phyloP scores from a whole-genome alignment of 2,797 vertebrate genomes.

The Peromyscus attwateri region DNA sequence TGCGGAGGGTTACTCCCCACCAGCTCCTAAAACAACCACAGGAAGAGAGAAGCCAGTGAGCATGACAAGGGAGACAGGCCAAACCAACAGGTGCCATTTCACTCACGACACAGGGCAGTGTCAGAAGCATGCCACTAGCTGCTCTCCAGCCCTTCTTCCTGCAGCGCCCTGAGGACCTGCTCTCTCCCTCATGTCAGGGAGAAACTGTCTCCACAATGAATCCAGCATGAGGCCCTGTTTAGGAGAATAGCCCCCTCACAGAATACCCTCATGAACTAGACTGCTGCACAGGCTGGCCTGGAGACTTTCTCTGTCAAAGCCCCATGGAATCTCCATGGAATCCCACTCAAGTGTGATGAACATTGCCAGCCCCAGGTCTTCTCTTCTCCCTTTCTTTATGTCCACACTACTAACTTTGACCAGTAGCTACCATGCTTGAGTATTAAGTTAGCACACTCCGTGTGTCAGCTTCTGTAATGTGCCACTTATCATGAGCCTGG shows the following conservation, averaged over 20 bases:
- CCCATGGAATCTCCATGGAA: accelerated
- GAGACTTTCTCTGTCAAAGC: accelerated
- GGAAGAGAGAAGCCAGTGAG: neutral
- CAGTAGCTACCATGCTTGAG: neutral
- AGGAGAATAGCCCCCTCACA: neutral
- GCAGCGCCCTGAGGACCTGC: accelerated
- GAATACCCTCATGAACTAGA: neutral
- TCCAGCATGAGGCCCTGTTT: accelerated
- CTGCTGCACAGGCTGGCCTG: accelerated
- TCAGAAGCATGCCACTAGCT: accelerated
- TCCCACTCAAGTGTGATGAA: accelerated
- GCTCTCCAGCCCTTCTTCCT: accelerated
- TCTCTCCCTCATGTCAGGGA: accelerated
- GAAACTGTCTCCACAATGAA: neutral
- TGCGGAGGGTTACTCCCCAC: constrained; percentile 97
- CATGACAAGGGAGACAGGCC: accelerated
- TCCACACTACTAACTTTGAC: too few relatives aligned
- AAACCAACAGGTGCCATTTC: accelerated
- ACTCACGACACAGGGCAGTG: accelerated
- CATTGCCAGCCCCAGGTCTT: neutral
- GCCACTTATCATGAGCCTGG: neutral
- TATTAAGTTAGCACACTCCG: neutral
- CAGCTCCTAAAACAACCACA: constrained; percentile 92
- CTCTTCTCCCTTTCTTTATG: neutral
- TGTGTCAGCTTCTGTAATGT: neutral